Conservation (phyloP, 37 sponge, comb jelly and placozoan species). For the Beroe ovata region DNA sequence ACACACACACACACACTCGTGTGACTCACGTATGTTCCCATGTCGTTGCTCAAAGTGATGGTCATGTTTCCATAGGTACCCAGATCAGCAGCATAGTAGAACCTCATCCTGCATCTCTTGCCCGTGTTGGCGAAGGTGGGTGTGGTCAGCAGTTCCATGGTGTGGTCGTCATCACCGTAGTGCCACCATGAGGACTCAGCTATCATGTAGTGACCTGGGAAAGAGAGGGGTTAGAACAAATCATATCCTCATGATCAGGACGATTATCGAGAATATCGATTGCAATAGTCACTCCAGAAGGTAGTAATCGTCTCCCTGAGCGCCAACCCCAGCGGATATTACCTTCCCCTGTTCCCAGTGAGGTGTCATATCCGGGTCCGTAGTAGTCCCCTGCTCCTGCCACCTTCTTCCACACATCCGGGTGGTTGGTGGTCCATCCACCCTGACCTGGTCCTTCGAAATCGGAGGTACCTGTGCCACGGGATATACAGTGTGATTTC, state of each 20-base stretch:
- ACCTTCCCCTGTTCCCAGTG: constrained; percentile 54
- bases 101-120: constrained; percentile 32
- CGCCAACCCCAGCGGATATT: too few relatives aligned
- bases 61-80: constrained; percentile 41
- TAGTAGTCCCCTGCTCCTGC: constrained; percentile 51
- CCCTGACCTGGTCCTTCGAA: constrained; percentile 23
- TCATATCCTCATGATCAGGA: too few relatives aligned
- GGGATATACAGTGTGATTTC: too few relatives aligned
- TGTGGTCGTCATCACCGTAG: constrained; percentile 36
- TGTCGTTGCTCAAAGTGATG: constrained; percentile 32
- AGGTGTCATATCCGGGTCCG: constrained; percentile 56
- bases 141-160: background rate
- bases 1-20: too few relatives aligned
- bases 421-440: constrained; percentile 51
- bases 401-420: constrained; percentile 47
- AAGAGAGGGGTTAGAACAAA: too few relatives aligned
- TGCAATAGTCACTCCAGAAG: too few relatives aligned
- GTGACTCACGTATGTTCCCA: constrained; percentile 23
- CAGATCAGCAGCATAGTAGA: constrained; percentile 64
- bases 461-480: constrained; percentile 48
- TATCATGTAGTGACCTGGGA: constrained; percentile 66
- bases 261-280: too few relatives aligned
- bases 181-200: constrained; percentile 55
- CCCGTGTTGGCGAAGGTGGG: constrained; percentile 49
- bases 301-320: too few relatives aligned